These are phyloP conservation scores for Lithophane socia DNA, from an alignment of 2,888 invertebrate genomes.

Conservation along the genomic window DNA sequence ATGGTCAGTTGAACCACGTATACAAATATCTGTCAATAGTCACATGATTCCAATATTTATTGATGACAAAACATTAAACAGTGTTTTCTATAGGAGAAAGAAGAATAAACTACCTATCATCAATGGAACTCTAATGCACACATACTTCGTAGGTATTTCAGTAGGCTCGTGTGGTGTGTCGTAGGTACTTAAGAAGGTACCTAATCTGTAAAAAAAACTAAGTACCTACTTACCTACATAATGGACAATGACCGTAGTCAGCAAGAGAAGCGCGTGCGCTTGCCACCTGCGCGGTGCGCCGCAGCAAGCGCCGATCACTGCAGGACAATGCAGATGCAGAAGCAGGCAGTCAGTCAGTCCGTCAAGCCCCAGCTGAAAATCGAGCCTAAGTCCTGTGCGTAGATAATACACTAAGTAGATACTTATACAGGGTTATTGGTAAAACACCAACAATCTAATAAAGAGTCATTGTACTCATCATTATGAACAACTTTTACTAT, in stretches of 20 bases:
- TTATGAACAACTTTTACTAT: too few species aligned
- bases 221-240: background rate
- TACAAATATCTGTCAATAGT: slow-evolving; percentile 33
- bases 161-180: background rate
- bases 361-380: background rate
- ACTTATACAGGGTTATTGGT: too few species aligned
- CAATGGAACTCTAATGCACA: background rate
- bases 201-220: background rate
- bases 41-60: slow-evolving; percentile 41
- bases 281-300: too few species aligned
- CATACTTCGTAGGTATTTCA: background rate
- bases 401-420: too few species aligned
- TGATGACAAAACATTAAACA: slow-evolving; percentile 15
- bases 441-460: too few species aligned
- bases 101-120: slow-evolving; percentile 1
- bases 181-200: background rate
- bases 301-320: background rate
- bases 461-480: too few species aligned
- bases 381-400: background rate
- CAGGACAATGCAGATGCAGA: background rate
- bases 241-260: too few species aligned
- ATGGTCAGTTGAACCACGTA: slow-evolving; percentile 27
- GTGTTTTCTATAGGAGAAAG: background rate
- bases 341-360: too few species aligned
- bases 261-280: background rate